Base-by-base conservation (phyloP, 2,888 invertebrate species). In the Nomada lathburiana region DNA sequence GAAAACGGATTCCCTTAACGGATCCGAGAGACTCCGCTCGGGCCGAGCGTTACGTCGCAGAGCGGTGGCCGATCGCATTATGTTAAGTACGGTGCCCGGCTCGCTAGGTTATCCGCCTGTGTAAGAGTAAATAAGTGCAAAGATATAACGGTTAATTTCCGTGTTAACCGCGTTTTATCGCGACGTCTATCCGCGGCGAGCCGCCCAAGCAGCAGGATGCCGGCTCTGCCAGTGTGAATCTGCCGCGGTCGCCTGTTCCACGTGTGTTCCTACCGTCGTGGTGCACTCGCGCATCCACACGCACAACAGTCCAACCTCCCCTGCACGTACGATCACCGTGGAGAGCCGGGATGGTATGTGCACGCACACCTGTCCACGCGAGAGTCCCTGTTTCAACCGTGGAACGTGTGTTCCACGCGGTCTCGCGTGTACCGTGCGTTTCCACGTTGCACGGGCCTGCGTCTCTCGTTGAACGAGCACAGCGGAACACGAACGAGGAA, bases 81-180 rank as follows among this genome's bases (percentile, higher is more conserved):
- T 91, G 91, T 89, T 91, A 91, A 91, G 86, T 88, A 88, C 88
- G 85, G 64, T 57, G 60, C 53, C 23, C 73, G 73, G 67, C 70
- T 79, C 62, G 79, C 77, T 78, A 73, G 73, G 82, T 86, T 87
- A 87, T 88, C 87, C 80, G 69, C 76, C 62, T 63, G 85, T 82
- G 88, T 86, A 87, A 88, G 89, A 89, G 90, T 91, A 92, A 93
- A 92, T 91, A 91, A 92, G 92, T 92, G 93, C 91, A 91, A 91
- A 92, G 93, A 93, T 92, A 92, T 93, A 93, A 93, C 93, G 93
- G 93, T 93, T 93, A 90, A 92, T 93, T 93, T 93, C 93, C 93
- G 92, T 91, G 90, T 91, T 91, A 91, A 91, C 89, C 90, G 89
- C 89, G 91, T 88, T 92, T 88, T 93, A 92, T 93, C 93, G 92